Percentiles rank a stretch among this genome's conserved stretches.
These are phyloP conservation scores for Amia ocellicauda DNA, from an alignment of 2,113 vertebrate species.

Conservation along the genomic window DNA sequence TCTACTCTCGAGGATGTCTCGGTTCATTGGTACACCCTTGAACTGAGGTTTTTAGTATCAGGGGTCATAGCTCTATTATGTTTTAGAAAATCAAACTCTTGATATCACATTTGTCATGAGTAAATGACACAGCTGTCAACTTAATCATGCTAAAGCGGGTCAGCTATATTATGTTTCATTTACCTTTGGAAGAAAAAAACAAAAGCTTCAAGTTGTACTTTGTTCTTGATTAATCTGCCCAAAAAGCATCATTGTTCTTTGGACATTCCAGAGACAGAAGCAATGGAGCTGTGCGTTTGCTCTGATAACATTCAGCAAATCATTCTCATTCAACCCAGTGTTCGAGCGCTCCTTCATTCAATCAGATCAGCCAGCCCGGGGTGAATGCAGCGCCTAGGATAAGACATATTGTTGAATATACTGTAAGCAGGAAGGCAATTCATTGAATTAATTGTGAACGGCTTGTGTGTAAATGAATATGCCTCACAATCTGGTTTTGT, in stretches of 20 bases:
- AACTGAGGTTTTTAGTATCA: too few relatives aligned
- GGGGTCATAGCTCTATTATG: too few relatives aligned
- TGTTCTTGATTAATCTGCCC: not conserved
- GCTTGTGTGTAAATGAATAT: conserved; percentile 18
- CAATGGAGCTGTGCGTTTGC: not conserved
- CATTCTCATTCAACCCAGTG: not conserved
- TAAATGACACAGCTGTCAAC: not conserved
- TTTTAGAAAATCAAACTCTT: too few relatives aligned
- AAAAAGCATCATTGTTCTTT: conserved; percentile 9
- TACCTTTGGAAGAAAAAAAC: not conserved
- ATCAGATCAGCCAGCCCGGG: conserved; percentile 12
- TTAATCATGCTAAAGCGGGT: not conserved
- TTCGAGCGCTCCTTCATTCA: conserved; percentile 1
- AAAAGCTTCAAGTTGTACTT: not conserved
- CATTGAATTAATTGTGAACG: conserved; percentile 17
- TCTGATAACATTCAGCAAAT: conserved; percentile 7
- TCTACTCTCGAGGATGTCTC: too few relatives aligned
- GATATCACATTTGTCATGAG: too few relatives aligned
- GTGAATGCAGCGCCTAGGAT: not conserved
- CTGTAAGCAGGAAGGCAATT: conserved; percentile 10
- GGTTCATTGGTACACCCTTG: too few relatives aligned
- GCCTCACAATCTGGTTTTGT: not conserved
- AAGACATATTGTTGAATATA: conserved; percentile 6
- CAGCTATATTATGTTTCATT: not conserved
- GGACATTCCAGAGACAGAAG: conserved; percentile 9